These are phyloP conservation scores for Frankliniella intonsa DNA, from an alignment of 2,888 invertebrate species.

Conservation along the genomic window DNA sequence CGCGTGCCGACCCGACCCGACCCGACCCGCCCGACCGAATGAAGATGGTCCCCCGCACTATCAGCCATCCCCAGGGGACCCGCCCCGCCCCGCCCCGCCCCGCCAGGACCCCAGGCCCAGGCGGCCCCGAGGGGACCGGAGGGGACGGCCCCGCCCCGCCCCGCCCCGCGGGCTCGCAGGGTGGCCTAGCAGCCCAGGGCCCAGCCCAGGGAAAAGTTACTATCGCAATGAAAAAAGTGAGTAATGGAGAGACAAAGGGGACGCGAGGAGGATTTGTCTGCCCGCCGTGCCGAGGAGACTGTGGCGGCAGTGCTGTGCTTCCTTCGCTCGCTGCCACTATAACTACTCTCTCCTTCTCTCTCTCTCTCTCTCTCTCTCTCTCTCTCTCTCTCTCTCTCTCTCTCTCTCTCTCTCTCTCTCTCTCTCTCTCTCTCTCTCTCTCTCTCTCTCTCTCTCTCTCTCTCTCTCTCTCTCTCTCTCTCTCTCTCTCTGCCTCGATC, in stretches of 20 bases:
- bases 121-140: background rate
- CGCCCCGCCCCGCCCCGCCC: background rate
- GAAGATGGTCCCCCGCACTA: too few relatives aligned
- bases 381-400: background rate
- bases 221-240: constrained; percentile 27
- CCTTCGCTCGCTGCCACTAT: too few relatives aligned
- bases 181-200: background rate
- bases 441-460: too few relatives aligned
- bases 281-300: background rate
- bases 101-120: background rate
- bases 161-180: background rate
- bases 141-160: background rate
- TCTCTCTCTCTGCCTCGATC: too few relatives aligned
- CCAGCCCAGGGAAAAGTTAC: background rate
- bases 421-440: background rate
- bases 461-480: too few relatives aligned
- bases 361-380: too few relatives aligned
- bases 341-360: too few relatives aligned
- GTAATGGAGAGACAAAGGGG: constrained; percentile 21
- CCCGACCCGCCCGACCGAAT: too few relatives aligned
- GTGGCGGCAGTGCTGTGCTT: too few relatives aligned
- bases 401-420: background rate
- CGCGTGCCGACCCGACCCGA: too few relatives aligned
- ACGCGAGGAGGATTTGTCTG: constrained; percentile 12
- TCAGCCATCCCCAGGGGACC: too few relatives aligned